A percentile compares a stretch with the other conserved stretches of the same genome.
These are phyloP conservation scores for Lepus europaeus DNA, from an alignment of 2,113 vertebrate genomes.

Conservation along the genomic window DNA sequence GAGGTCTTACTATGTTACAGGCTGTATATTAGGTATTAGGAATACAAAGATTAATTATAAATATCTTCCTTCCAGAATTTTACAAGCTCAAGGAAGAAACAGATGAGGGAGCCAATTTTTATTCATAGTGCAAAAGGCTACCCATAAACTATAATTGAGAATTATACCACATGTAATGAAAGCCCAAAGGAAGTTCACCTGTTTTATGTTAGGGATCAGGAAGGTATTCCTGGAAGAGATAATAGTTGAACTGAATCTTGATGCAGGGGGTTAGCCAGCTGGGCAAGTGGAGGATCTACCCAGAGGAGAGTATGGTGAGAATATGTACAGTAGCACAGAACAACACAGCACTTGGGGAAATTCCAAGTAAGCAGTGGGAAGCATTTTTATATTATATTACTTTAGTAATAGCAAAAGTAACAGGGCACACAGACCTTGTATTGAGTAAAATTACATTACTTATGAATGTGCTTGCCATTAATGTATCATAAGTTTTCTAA, in stretches of 20 bases:
- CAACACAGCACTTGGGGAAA: not conserved
- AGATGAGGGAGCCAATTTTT: not conserved
- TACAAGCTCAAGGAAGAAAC: not conserved
- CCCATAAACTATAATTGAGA: not conserved
- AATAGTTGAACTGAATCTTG: not conserved
- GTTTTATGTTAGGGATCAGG: not conserved
- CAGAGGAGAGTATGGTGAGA: not conserved
- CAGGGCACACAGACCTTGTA: not conserved
- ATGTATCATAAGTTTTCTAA: not conserved
- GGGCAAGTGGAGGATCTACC: not conserved
- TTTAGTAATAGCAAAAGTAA: not conserved
- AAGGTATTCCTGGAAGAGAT: not conserved
- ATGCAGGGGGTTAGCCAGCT: not conserved
- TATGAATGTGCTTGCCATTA: not conserved
- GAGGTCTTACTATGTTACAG: not conserved
- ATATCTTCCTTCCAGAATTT: constrained; percentile 23
- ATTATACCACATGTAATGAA: not conserved
- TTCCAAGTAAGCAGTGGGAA: not conserved
- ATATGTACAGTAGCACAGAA: constrained; percentile 41
- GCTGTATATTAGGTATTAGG: not conserved
- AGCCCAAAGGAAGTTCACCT: not conserved
- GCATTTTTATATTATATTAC: not conserved
- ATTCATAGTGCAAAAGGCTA: not conserved
- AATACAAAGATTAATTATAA: constrained; percentile 35
- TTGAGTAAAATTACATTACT: not conserved